These are phyloP conservation scores for Aphidius ervi DNA, from an alignment of 1,140 invertebrate genomes.

Conservation along the genomic window DNA sequence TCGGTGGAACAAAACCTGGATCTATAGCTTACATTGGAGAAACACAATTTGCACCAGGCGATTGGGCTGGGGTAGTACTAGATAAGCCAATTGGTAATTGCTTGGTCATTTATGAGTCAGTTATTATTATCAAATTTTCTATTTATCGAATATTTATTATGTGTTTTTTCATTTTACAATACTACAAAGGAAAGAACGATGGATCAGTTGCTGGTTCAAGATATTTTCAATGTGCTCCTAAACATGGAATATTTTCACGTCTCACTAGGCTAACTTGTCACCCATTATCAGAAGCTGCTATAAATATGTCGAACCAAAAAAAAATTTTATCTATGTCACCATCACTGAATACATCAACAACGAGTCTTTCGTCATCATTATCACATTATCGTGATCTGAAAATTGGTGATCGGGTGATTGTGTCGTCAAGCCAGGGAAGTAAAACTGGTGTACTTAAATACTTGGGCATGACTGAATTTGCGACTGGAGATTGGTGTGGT, in stretches of 20 bases:
- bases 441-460: conserved; percentile 85
- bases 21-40: conserved; percentile 97
- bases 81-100: conserved; percentile 83
- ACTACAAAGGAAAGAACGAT: conserved; percentile 85
- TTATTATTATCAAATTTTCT: conserved; percentile 10
- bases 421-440: conserved; percentile 78
- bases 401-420: conserved; percentile 87
- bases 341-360: conserved; percentile 57
- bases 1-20: conserved; percentile 91
- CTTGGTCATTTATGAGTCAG: no score
- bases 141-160: neutral
- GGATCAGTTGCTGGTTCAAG: conserved; percentile 87
- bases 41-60: conserved; percentile 90
- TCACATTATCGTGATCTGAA: conserved; percentile 59
- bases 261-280: conserved; percentile 79
- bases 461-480: conserved; percentile 84
- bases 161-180: neutral
- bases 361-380: conserved; percentile 54
- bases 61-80: conserved; percentile 95
- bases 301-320: conserved; percentile 42
- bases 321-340: conserved; percentile 41
- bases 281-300: conserved; percentile 53
- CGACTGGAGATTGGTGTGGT: conserved; percentile 88
- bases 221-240: conserved; percentile 93
- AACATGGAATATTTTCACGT: conserved; percentile 89